Conservation (phyloP, 2,797 vertebrate species). For the Acrocephalus scirpaceus region DNA sequence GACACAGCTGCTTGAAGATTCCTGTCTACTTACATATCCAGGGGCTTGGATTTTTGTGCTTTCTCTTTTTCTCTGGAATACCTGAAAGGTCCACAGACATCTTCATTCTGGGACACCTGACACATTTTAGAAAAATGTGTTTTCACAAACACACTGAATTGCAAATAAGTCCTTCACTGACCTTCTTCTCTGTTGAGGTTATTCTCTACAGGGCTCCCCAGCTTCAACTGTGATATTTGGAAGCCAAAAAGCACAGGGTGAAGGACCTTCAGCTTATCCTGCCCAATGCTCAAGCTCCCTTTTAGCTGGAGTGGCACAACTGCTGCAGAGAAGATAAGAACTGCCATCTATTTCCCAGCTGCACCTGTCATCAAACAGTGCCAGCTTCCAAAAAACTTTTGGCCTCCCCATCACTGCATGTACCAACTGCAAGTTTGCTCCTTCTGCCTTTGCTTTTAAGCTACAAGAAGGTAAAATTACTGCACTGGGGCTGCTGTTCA, state of each 20-base stretch:
- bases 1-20: rapidly evolving
- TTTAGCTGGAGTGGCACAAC: background rate
- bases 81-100: background rate
- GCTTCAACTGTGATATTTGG: background rate
- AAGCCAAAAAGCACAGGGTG: background rate
- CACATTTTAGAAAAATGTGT: background rate
- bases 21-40: no score
- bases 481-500: background rate
- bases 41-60: background rate
- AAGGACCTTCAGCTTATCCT: background rate
- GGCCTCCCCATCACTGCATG: background rate
- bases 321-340: background rate
- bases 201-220: background rate
- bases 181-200: background rate
- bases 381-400: background rate
- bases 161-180: background rate
- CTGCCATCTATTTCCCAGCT: background rate
- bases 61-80: background rate
- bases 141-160: background rate
- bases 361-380: background rate
- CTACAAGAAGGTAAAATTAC: background rate
- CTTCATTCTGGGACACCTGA: background rate
- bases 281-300: no score
- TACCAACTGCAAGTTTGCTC: background rate
- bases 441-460: background rate